Evolutionary conservation across 2,113 vertebrate genomes (phyloP).

Genomic region (Gopherus flavomarginatus): DNA sequence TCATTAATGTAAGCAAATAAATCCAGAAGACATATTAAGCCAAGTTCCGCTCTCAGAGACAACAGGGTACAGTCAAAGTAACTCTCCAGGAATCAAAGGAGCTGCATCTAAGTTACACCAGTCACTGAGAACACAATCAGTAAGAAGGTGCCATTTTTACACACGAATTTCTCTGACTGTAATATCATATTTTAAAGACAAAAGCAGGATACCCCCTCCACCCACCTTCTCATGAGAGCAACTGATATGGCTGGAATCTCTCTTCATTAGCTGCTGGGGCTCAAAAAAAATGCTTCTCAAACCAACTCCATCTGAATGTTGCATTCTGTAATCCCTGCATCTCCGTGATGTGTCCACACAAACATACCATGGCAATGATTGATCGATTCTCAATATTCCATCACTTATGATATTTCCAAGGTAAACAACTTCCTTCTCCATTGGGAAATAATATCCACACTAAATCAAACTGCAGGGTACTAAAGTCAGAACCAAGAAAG

Average conservation of each 20-base stretch:
- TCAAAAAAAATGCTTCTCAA: slow-evolving; percentile 38
- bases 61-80: slow-evolving; percentile 1
- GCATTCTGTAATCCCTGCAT: slow-evolving; percentile 21
- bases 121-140: background rate
- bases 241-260: background rate
- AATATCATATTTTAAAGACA: slow-evolving; percentile 11
- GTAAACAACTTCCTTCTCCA: slow-evolving; percentile 57
- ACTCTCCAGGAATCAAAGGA: slow-evolving; percentile 3
- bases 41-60: background rate
- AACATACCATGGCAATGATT: slow-evolving; percentile 23
- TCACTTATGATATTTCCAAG: slow-evolving; percentile 58
- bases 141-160: background rate
- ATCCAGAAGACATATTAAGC: background rate
- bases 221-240: background rate
- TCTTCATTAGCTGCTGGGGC: background rate
- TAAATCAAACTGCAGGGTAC: slow-evolving; percentile 61
- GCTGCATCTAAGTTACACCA: background rate
- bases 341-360: background rate
- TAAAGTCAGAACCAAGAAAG: slow-evolving; percentile 33
- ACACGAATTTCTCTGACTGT: background rate
- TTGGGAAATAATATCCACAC: slow-evolving; percentile 68
- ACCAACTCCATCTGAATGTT: background rate
- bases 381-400: slow-evolving; percentile 60
- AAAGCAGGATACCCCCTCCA: background rate
- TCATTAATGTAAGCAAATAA: slow-evolving; percentile 34